Percentiles rank a stretch among this genome's conserved stretches.
phyloP scores from a whole-genome alignment of 2,888 invertebrate genomes.

The Drosophila mayaguana region DNA sequence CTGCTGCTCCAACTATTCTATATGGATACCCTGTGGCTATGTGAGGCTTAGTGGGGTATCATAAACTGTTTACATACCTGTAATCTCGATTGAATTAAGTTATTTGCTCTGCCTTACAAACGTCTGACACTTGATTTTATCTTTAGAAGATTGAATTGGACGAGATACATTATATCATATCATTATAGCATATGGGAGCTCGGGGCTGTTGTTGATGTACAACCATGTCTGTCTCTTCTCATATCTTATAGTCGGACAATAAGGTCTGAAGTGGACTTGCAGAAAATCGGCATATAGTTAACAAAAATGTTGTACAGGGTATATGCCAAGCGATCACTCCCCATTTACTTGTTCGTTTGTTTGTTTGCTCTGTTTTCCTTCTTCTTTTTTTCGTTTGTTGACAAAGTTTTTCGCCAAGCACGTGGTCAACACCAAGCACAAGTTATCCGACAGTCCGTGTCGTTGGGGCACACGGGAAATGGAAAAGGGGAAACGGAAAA shows the following conservation, averaged over 20 bases:
- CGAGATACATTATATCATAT: too few species aligned
- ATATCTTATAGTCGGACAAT: too few species aligned
- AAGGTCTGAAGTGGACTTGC: too few species aligned
- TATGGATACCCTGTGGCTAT: slow-evolving; percentile 27
- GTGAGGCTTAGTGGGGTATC: not conserved
- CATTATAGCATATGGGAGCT: too few species aligned
- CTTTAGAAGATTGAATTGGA: too few species aligned
- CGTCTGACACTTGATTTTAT: too few species aligned
- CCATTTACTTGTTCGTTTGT: slow-evolving; percentile 19
- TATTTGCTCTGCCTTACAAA: too few species aligned
- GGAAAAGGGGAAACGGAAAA: not conserved
- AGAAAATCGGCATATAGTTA: too few species aligned
- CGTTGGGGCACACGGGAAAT: not conserved
- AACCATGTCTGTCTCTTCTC: too few species aligned
- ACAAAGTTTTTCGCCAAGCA: slow-evolving; percentile 66
- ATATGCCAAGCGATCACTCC: not conserved
- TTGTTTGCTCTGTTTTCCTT: slow-evolving; percentile 28
- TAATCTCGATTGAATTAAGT: too few species aligned
- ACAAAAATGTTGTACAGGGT: slow-evolving; percentile 12
- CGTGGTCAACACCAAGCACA: slow-evolving; percentile 52
- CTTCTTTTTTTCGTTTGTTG: slow-evolving; percentile 37
- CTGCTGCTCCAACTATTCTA: slow-evolving; percentile 7
- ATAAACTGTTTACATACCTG: too few species aligned
- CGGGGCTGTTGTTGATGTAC: too few species aligned
- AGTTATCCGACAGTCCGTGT: slow-evolving; percentile 35